Evolutionary conservation across 2,113 vertebrate species (phyloP), one percentile per base, ranked within the genome.

Genomic region (Pyrgilauda ruficollis): DNA sequence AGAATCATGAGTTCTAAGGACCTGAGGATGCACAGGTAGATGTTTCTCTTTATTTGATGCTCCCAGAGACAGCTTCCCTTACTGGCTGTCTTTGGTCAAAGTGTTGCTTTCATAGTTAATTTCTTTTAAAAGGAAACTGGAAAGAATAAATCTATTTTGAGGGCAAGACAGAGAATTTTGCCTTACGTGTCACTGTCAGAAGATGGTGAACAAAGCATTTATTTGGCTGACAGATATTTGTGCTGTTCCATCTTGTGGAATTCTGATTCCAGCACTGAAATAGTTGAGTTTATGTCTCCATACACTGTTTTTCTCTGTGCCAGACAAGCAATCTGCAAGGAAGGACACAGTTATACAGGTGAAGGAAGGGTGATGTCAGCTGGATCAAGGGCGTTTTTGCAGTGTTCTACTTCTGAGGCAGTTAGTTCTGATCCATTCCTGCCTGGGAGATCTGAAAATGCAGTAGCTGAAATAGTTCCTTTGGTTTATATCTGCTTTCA

Each of bases 401-500:
- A 61, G 10, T 13, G 5, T 63, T 79, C 11, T 63, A 0, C 24
- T 80, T 73, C 66, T 70, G 68, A 47, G 47, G 18, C 11, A 16
- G 35, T 58, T 44, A 77, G 15, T 19, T 91, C 49, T 59, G 41
- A 16, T 30, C 55, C 44, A 5, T 56, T 46, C 27, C 28, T 86
- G 9, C 28, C 33, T 56, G 23, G 35, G 37, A 75, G 14, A 66
- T 37, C 20, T 46, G 56, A 62, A 95, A 85, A 78, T 66, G 27
- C 30, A 27, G 24, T 5, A 47, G 14, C n/a, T 96, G 69, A 89
- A 83, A 68, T 68, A 20, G 53, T 84, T 81, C 20, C 63, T 52
- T 78, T 94, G 72, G 19, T 94, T 87, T 94, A 37, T 79, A 30
- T 94, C 18, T 95, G 64, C 52, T 97, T 98, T 61, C 98, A 99